Evolutionary conservation across 2,113 vertebrate genomes (phyloP), one percentile per base, ranked within the genome.

Genomic region (Percina caprodes): DNA sequence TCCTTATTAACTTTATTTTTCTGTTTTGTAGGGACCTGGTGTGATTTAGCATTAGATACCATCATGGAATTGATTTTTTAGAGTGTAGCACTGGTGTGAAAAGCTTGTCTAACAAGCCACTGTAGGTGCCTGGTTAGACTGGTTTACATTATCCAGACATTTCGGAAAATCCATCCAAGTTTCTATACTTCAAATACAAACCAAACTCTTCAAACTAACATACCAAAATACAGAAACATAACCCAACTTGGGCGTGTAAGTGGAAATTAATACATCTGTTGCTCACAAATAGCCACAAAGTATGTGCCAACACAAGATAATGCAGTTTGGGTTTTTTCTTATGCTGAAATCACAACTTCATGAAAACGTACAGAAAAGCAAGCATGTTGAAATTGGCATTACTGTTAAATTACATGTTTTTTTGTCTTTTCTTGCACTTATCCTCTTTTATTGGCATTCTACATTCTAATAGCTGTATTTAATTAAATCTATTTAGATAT

Each of bases 1-100:
- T 66, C 54, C 42, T 69, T 72, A 21, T 59, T 33, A 68, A 49
- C 60, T 48, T 71, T 72, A 83, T 80, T 33, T 69, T 7, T 54
- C 24, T 58, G 19, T 72, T 83, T 59, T 77, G 35, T 54, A 19
- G 4, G 54, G 51, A 35, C 66, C 12, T 21, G 0, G 6, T 77
- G 23, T 48, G 30, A 77, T 16, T 48, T 26, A 23, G 9, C 49
- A n/a, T 83, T 35, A 48, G 23, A n/a, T n/a, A n/a, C n/a, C n/a
- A n/a, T n/a, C 23, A 24, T 26, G 16, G 46, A 69, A 26, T 63
- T 8, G 33, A 46, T 59, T 45, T 52, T 59, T 60, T 21, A 23
- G 5, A 21, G 35, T 63, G 35, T 39, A 35, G 9, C 26, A 9
- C 55, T 30, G 16, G 33, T 42, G 52, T 42, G 49, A 58, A 24